Base-by-base conservation (phyloP, 2,888 invertebrate species). In the Xanthorhoe spadicearia region DNA sequence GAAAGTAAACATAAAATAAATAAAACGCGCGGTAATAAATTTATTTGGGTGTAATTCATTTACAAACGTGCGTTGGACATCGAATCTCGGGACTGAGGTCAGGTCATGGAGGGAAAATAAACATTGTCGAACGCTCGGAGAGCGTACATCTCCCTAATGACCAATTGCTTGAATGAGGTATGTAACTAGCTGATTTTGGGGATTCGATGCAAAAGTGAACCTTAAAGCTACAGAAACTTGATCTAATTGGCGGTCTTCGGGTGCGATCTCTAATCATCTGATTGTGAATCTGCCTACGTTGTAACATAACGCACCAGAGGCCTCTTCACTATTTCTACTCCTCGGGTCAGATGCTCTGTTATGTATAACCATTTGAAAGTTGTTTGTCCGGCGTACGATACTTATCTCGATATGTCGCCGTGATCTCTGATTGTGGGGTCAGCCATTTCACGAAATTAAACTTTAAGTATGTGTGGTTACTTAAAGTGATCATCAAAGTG, bases 331-430 rank as follows among this genome's bases (percentile, higher is more conserved):
- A 46, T 64, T 35, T 7, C 35, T n/a, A 43, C 61, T 68, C 68
- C 35, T 1, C 52, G 77, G 80, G 79, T 82, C 83, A 80, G 59
- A 71, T 76, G 76, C 64, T 68, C 71, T 67, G 61, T 66, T 68
- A 66, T 64, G 58, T 68, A 64, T 64, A 68, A 59, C 67, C 66
- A 74, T 77, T 82, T 72, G 87, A 87, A 87, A 87, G 87, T 87
- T 86, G 87, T 85, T 80, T 81, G 77, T 79, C 79, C 74, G 76
- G 68, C 62, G 70, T 69, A 74, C 71, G 72, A 74, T 76, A 69
- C 66, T 68, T 71, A 73, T 70, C 71, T 70, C 72, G 69, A 70
- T 73, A 69, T 79, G 82, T 83, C 85, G 73, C 77, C 77, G 75
- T 78, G 78, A 74, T 76, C 77, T 74, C 68, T 71, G 74, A 74